Evolutionary conservation across 1,140 invertebrate genomes (phyloP), one percentile per base, ranked within the genome.

Genomic region (Lithobius niger): DNA sequence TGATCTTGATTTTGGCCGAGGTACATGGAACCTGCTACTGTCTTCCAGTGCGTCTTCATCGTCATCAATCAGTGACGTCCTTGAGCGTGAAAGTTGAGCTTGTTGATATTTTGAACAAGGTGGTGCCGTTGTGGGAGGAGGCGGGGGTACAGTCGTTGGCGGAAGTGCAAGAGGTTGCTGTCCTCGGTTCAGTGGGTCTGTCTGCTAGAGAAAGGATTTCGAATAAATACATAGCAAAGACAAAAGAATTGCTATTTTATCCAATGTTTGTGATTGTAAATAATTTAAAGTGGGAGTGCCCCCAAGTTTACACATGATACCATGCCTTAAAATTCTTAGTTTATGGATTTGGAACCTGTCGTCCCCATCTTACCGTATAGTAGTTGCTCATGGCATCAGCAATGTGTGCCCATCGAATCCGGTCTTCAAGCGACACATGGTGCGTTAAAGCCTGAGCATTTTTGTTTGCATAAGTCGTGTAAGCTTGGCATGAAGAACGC

Each of bases 401-500:
- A 21, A 59, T 59, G 15, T 61, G 59, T 18, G 57, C 57, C 59
- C 59, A 61, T 53, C 59, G 24, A 57, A 60, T 58, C 13, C 59
- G n/a, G 22, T 60, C 59, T 54, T 60, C 59, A 49, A 60, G 53
- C 1, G 59, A 55, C 10, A 60, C 25, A 1, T 47, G 31, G 40
- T 56, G 56, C 1, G 48, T 18, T 48, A 56, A 54, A 2, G 6
- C 19, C 22, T 47, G 81, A 21, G 82, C 73, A 6, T 80, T 79
- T 58, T 81, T 82, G 55, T 82, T 59, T 24, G 59, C 51, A 72
- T 82, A 55, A 62, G 60, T 57, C n/a, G n/a, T n/a, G 60, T 57
- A 40, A 55, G 63, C 54, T 74, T 47, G 71, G 73, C 52, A n/a
- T 28, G 55, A 72, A 67, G 13, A 78, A 79, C 60, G 80, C 15